Base-by-base conservation (phyloP, 2,888 invertebrate species). In the Drosophila diplacantha region DNA sequence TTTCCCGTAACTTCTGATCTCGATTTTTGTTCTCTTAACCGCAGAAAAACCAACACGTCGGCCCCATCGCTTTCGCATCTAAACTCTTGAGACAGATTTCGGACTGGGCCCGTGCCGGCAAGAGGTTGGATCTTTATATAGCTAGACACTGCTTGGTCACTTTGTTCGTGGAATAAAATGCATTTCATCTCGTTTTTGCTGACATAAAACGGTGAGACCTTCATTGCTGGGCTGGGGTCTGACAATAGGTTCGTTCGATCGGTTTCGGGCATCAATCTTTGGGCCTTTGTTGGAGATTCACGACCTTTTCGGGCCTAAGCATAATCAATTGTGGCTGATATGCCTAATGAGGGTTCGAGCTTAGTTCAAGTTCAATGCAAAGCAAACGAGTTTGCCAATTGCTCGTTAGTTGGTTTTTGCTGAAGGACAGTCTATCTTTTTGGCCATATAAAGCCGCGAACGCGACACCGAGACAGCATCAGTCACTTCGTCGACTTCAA, bases 351-450 rank as follows among this genome's bases (percentile, higher is more conserved):
- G 39, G 61, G 41, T 18, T 29, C 65, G 65, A 24, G 56, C 32
- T 50, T 34, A 35, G 69, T 43, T 85, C 85, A 85, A 85, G 83
- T 84, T 85, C 74, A 83, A 71, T 81, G 84, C 58, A 62, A 51
- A 43, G 34, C 34, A 59, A 78, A 73, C 67, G 16, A 35, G 79
- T 74, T 76, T 72, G 70, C 61, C 50, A 78, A 72, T 50, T 66
- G 64, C 46, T 66, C 35, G 20, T 52, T 62, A 44, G 57, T 51
- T 59, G 50, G 39, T 51, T 71, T 39, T 46, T 32, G 55, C 62
- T 74, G 83, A 78, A 78, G 78, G 78, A 78, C 78, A 73, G 49
- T 49, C 54, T 41, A n/a, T 31, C 39, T 26, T 66, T 65, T 55
- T 39, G 54, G 29, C 44, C 46, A 53, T 82, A 80, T 78, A 78